A percentile compares a stretch with the other conserved stretches of the same genome.
phyloP scores from a whole-genome alignment of 2,113 vertebrate species.

The Scomber scombrus region DNA sequence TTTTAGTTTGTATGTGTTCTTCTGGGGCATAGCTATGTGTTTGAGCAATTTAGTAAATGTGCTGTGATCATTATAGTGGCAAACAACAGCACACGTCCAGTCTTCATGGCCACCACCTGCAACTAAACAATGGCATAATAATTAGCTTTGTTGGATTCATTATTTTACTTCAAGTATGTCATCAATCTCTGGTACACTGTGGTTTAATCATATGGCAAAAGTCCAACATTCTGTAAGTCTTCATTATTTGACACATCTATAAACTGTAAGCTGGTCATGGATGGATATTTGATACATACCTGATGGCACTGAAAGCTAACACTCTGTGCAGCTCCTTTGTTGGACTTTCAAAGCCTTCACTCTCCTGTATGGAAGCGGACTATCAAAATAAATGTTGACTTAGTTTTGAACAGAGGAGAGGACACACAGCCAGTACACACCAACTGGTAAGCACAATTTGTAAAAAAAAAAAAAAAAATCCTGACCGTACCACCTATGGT shows the following conservation, averaged over 20 bases:
- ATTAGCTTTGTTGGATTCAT: neutral
- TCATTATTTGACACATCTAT: neutral
- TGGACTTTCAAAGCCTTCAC: neutral
- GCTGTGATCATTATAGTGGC: no score
- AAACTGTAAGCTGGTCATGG: neutral
- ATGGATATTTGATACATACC: neutral
- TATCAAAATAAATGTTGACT: neutral
- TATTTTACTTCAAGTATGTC: neutral
- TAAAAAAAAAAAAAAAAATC: no score
- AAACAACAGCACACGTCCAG: conserved; percentile 10
- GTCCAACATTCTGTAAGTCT: neutral
- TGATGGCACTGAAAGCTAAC: neutral
- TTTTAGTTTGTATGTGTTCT: no score
- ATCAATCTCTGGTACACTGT: neutral
- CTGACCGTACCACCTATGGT: no score
- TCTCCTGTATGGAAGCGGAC: neutral
- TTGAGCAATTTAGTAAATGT: no score
- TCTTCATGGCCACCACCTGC: neutral
- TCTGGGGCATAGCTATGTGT: no score
- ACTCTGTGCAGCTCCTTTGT: neutral
- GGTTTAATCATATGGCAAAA: no score
- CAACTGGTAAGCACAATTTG: no score
- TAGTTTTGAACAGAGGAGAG: neutral
- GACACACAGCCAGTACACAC: no score
- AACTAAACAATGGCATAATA: neutral